Percentiles rank a stretch among this genome's conserved stretches.
Evolutionary conservation across 2,888 invertebrate genomes (phyloP).

Genomic region (Neoascia interrupta): DNA sequence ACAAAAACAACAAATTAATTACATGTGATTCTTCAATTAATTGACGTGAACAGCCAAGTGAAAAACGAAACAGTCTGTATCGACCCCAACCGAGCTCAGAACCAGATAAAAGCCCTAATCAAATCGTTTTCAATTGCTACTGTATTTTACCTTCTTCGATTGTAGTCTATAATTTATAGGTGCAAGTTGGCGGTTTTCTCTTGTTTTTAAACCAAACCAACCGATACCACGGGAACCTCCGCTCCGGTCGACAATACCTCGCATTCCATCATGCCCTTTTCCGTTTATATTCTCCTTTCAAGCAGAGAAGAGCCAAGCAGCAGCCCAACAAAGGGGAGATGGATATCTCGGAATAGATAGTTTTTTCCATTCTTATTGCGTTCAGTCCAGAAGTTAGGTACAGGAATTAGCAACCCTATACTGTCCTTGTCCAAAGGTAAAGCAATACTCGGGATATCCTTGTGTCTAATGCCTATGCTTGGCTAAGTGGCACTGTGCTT

Average conservation of each 20-base stretch:
- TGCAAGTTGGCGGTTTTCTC: conserved; percentile 42
- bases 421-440: no score
- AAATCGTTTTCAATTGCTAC: conserved; percentile 64
- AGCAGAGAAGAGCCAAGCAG: conserved; percentile 36
- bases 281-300: conserved; percentile 18
- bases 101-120: conserved; percentile 61
- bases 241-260: conserved; percentile 21
- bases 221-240: conserved; percentile 1
- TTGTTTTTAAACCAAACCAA: not conserved
- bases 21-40: conserved; percentile 64
- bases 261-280: conserved; percentile 16
- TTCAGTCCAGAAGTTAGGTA: conserved; percentile 16
- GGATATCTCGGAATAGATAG: conserved; percentile 52
- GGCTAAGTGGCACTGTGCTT: conserved; percentile 53
- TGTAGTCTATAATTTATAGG: conserved; percentile 59
- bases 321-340: conserved; percentile 42
- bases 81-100: conserved; percentile 27
- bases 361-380: conserved; percentile 30
- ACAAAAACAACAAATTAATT: conserved; percentile 56
- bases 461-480: conserved; percentile 61
- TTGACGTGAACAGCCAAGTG: conserved; percentile 37
- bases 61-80: conserved; percentile 32
- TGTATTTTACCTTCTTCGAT: conserved; percentile 60
- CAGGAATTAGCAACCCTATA: no score
- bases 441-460: no score